These are phyloP conservation scores for Leptopilina myrica DNA, from an alignment of 2,888 invertebrate species.

Conservation along the genomic window DNA sequence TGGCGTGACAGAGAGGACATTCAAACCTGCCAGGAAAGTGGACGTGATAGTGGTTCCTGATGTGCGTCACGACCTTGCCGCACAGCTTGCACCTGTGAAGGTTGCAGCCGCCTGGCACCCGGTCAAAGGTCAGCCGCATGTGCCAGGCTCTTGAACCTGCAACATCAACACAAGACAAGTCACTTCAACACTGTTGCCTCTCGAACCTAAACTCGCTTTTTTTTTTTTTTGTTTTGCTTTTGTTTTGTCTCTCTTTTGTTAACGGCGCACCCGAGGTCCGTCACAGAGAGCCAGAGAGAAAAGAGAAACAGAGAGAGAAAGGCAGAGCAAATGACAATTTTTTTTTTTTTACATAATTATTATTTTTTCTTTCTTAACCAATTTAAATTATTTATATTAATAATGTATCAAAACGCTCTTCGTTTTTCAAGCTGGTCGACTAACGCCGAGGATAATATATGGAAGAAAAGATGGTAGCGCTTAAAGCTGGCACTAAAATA, in stretches of 20 bases:
- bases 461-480: slow-evolving; percentile 33
- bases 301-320: slow-evolving; percentile 51
- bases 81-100: slow-evolving; percentile 96
- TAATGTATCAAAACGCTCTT: not conserved
- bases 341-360: slow-evolving; percentile 6
- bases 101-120: slow-evolving; percentile 94
- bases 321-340: slow-evolving; percentile 47
- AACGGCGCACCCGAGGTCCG: slow-evolving; percentile 37
- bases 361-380: slow-evolving; percentile 2
- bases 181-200: slow-evolving; percentile 75
- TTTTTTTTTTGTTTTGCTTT: slow-evolving; percentile 24
- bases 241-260: slow-evolving; percentile 34
- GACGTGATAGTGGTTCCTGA: slow-evolving; percentile 95
- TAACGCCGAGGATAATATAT: slow-evolving; percentile 46
- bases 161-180: slow-evolving; percentile 81
- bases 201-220: slow-evolving; percentile 59
- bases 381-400: slow-evolving; percentile 29
- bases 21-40: slow-evolving; percentile 95
- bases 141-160: slow-evolving; percentile 97
- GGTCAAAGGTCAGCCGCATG: slow-evolving; percentile 96
- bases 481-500: slow-evolving; percentile 35
- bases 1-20: slow-evolving; percentile 93
- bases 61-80: slow-evolving; percentile 96
- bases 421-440: slow-evolving; percentile 48
- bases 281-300: slow-evolving; percentile 35